Percentiles rank a stretch among this genome's conserved stretches.
Conservation (phyloP, 2,113 vertebrate genomes). For the Phasianus colchicus region DNA sequence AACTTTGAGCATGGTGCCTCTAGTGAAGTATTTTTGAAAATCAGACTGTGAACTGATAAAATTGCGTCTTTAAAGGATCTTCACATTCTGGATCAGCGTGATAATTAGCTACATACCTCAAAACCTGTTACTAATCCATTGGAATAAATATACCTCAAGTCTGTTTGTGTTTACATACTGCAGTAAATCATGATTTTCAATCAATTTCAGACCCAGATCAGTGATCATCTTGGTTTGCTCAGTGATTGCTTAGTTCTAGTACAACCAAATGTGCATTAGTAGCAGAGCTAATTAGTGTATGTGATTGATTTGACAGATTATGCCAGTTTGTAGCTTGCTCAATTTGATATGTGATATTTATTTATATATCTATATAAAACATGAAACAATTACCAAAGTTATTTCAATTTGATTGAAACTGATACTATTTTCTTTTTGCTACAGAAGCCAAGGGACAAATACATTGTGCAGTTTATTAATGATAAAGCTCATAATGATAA, state of each 20-base stretch:
- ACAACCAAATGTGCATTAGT: not conserved
- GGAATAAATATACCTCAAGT: not conserved
- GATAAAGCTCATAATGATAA: not conserved
- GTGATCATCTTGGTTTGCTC: not conserved
- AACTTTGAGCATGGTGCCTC: not conserved
- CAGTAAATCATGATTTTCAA: not conserved
- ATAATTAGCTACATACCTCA: not conserved
- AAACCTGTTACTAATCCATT: not conserved
- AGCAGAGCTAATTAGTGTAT: not conserved
- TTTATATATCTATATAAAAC: not conserved
- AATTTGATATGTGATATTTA: not conserved
- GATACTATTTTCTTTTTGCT: not conserved
- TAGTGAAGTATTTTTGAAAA: not conserved
- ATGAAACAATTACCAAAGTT: not conserved
- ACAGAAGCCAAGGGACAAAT: not conserved
- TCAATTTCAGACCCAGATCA: not conserved
- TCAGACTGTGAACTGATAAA: not conserved
- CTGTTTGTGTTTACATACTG: not conserved
- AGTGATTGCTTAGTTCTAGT: not conserved
- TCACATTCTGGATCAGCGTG: not conserved
- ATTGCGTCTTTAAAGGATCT: not conserved
- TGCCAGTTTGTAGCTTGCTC: not conserved
- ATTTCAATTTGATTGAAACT: not conserved
- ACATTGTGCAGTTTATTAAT: not conserved
- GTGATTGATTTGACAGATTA: not conserved